Percentiles rank a stretch among this genome's conserved stretches.
These are phyloP conservation scores for Sisyra terminalis DNA, from an alignment of 2,888 invertebrate species.

Conservation along the genomic window DNA sequence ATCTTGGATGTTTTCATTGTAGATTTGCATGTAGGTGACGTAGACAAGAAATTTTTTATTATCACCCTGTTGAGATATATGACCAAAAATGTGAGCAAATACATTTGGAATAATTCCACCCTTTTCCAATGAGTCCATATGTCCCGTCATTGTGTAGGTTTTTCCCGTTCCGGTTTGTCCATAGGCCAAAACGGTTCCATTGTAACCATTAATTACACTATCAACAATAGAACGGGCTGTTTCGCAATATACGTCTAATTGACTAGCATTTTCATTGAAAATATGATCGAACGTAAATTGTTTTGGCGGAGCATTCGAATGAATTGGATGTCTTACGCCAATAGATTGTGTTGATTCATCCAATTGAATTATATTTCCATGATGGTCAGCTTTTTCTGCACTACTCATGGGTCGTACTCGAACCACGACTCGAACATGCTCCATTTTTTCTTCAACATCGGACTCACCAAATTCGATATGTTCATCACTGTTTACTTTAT, in stretches of 20 bases:
- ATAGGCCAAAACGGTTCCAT: slow-evolving; percentile 84
- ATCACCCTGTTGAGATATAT: slow-evolving; percentile 67
- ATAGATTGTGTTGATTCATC: slow-evolving; percentile 63
- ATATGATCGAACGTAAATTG: slow-evolving; percentile 91
- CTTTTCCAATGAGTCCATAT: slow-evolving; percentile 69
- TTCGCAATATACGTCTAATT: slow-evolving; percentile 90
- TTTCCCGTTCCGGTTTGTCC: slow-evolving; percentile 96
- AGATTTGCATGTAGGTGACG: slow-evolving; percentile 96
- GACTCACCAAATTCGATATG: too few species aligned
- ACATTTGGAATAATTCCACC: slow-evolving; percentile 97
- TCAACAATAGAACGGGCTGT: slow-evolving; percentile 95
- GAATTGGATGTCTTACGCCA: slow-evolving; percentile 57
- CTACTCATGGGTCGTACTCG: slow-evolving; percentile 85
- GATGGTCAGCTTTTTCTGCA: slow-evolving; percentile 58
- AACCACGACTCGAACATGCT: slow-evolving; percentile 94
- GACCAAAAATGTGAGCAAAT: slow-evolving; percentile 96
- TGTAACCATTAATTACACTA: slow-evolving; percentile 91
- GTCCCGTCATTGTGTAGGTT: slow-evolving; percentile 97
- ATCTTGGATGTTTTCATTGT: slow-evolving; percentile 97
- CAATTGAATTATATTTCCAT: slow-evolving; percentile 57
- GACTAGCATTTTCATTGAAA: slow-evolving; percentile 71
- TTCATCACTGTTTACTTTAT: too few species aligned
- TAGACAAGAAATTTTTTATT: slow-evolving; percentile 67
- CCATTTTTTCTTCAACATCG: slow-evolving; percentile 21
- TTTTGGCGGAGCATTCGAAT: slow-evolving; percentile 64